Evolutionary conservation across 1,140 invertebrate species (phyloP).

Genomic region (Eumaeus atala): DNA sequence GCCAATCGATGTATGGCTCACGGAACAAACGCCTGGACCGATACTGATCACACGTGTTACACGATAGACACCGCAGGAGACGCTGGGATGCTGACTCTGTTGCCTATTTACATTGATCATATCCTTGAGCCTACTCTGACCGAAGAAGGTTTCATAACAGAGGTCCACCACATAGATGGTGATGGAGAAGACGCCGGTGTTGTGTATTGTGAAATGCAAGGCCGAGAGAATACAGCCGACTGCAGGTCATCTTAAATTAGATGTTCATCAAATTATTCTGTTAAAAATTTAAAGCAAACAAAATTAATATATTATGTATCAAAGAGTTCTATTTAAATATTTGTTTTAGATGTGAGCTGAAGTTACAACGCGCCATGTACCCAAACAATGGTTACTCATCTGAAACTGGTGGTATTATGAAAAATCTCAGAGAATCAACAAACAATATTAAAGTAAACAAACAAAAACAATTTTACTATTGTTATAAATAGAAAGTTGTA

Average conservation of each 20-base stretch:
- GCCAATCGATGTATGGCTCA: constrained; percentile 92
- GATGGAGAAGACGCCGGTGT: constrained; percentile 93
- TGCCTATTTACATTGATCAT: constrained; percentile 94
- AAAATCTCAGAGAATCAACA: constrained; percentile 88
- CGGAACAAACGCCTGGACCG: constrained; percentile 91
- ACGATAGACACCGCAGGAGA: constrained; percentile 90
- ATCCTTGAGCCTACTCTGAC: constrained; percentile 89
- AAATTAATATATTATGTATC: not conserved
- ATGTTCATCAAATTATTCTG: no score
- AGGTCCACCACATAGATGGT: constrained; percentile 93
- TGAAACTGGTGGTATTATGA: constrained; percentile 88
- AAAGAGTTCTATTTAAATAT: constrained; percentile 1
- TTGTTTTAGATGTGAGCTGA: constrained; percentile 72
- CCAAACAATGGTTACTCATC: constrained; percentile 87
- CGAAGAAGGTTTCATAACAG: constrained; percentile 87
- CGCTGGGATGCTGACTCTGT: constrained; percentile 89
- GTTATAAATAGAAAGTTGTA: no score
- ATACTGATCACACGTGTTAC: constrained; percentile 92
- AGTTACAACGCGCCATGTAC: constrained; percentile 82
- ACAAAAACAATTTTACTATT: constrained; percentile 14
- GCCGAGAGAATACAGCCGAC: constrained; percentile 87
- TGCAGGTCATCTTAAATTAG: constrained; percentile 55
- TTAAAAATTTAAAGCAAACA: not conserved
- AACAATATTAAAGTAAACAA: constrained; percentile 84
- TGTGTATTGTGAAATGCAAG: constrained; percentile 96